Conservation (phyloP, 2,888 invertebrate species). For the Acronicta leporina region DNA sequence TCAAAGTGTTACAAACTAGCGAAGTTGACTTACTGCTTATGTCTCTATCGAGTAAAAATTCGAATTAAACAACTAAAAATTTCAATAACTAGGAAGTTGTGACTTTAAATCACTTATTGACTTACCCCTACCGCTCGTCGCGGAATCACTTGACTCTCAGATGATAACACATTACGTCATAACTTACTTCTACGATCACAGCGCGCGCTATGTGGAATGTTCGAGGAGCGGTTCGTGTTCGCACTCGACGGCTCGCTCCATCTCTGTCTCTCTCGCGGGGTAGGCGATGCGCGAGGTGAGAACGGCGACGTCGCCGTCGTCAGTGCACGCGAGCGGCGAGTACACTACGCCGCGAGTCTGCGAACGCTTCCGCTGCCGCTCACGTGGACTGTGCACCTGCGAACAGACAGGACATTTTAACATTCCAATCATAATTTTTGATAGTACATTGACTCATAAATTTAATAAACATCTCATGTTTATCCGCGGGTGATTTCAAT, state of each 20-base stretch:
- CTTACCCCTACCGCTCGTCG: slow-evolving; percentile 49
- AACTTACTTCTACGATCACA: slow-evolving; percentile 77
- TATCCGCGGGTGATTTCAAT: too few relatives aligned
- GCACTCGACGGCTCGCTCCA: slow-evolving; percentile 50
- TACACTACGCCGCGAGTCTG: slow-evolving; percentile 73
- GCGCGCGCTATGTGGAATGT: slow-evolving; percentile 81
- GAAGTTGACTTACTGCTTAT: slow-evolving; percentile 43
- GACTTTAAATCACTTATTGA: slow-evolving; percentile 56
- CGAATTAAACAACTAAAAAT: slow-evolving; percentile 41
- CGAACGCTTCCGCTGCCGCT: slow-evolving; percentile 55
- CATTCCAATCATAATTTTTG: background rate
- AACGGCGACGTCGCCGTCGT: slow-evolving; percentile 77
- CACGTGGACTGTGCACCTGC: slow-evolving; percentile 61
- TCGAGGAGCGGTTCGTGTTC: slow-evolving; percentile 78
- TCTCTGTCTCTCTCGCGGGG: slow-evolving; percentile 58
- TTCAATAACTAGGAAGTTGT: slow-evolving; percentile 58
- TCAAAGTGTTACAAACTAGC: slow-evolving; percentile 28
- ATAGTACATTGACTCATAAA: too few relatives aligned
- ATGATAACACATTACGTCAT: slow-evolving; percentile 47
- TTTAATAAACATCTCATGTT: too few relatives aligned
- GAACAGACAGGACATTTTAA: slow-evolving; percentile 9
- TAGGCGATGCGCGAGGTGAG: slow-evolving; percentile 65
- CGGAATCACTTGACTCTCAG: slow-evolving; percentile 41
- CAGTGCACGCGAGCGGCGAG: slow-evolving; percentile 77
- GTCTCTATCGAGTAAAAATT: slow-evolving; percentile 29